Base-by-base conservation (phyloP, 2,888 invertebrate genomes). In the Nycteola revayana region DNA sequence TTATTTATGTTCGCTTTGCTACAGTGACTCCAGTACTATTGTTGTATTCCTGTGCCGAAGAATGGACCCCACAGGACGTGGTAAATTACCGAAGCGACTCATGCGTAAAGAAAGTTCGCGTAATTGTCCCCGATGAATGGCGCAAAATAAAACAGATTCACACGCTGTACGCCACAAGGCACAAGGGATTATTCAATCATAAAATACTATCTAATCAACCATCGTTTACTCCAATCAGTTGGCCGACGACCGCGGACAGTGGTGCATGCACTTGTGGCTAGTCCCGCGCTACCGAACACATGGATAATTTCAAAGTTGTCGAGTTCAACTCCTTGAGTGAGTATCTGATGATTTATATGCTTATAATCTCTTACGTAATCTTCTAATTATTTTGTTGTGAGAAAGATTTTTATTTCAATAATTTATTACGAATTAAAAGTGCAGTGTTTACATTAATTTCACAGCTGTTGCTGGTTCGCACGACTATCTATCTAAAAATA, bases 181-280 rank as follows among this genome's bases (percentile, higher is more conserved):
- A 62, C 64, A 68, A 68, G 61, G 60, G 61, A 66, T n/a, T 68
- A 66, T 73, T 72, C 73, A 78, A 78, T 81, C 66, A 68, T 64
- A 66, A 67, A 59, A 58, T 62, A 66, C 63, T 71, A 75, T 74
- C 73, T 81, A 78, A 82, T 85, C 77, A 77, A 66, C 66, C 68
- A 81, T 78, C 72, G 70, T 79, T 79, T 66, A 64, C 56, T 45
- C 60, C 72, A 75, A 82, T 81, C 81, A 87, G 84, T 87, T 68
- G 76, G 71, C 56, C 75, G 74, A 64, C 70, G 79, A 78, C 75
- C 75, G 75, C 69, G 49, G 55, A 42, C 49, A 48, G 59, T 48
- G 54, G 39, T 47, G 64, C 58, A 57, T 76, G 73, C 59, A 51
- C 32, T 45, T 31, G 40, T 30, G 28, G 17, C 29, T 33, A 31